Conservation (phyloP, 2,113 vertebrate species). For the Alosa alosa region DNA sequence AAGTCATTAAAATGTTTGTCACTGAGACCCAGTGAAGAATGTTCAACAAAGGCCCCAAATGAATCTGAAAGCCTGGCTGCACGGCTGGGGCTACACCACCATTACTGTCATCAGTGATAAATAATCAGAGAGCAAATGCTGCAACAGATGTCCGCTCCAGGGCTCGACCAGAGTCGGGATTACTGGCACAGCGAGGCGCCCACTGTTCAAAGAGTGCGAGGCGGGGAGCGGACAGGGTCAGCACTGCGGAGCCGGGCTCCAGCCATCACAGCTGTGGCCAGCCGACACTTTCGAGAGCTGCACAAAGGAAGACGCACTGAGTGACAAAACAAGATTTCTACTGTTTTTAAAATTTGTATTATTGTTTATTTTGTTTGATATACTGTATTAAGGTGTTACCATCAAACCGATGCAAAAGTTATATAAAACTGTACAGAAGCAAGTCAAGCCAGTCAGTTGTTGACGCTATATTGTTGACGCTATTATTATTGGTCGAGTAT, state of each 20-base stretch:
- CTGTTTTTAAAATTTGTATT: background rate
- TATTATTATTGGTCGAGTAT: background rate
- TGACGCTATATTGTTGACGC: too few relatives aligned
- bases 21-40: constrained; percentile 33
- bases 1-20: background rate
- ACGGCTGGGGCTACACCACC: constrained; percentile 58
- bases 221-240: background rate
- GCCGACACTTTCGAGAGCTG: background rate
- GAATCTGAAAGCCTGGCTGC: constrained; percentile 56
- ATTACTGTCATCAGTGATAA: constrained; percentile 67
- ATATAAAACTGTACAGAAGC: background rate
- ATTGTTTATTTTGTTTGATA: background rate
- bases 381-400: background rate
- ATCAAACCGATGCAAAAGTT: background rate
- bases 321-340: background rate
- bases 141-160: constrained; percentile 47
- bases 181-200: constrained; percentile 54
- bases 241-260: background rate
- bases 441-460: too few relatives aligned
- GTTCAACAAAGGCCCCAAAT: constrained; percentile 56
- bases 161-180: constrained; percentile 48
- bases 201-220: constrained; percentile 46
- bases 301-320: background rate
- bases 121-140: constrained; percentile 60
- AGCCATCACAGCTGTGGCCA: background rate